Evolutionary conservation across 2,888 invertebrate genomes (phyloP).

Genomic region (Ceriagrion tenellum): DNA sequence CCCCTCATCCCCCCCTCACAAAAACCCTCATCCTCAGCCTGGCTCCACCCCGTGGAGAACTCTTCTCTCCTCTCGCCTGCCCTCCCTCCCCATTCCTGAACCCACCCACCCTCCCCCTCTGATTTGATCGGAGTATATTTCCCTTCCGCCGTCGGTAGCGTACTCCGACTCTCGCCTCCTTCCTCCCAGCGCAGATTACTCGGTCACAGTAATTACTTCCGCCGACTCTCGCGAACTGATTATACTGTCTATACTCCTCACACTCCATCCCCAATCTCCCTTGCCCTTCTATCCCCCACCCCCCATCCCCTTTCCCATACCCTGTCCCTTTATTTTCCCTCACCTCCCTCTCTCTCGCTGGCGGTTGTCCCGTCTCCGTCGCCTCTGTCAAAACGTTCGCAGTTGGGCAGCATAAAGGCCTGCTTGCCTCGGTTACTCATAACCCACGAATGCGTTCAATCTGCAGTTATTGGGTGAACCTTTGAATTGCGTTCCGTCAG

Average conservation of each 20-base stretch:
- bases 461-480: no score
- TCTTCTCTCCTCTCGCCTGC: neutral
- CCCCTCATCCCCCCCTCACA: neutral
- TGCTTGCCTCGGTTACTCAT: neutral
- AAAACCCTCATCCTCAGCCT: no score
- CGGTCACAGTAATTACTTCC: constrained; percentile 5
- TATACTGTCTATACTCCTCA: neutral
- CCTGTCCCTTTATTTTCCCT: neutral
- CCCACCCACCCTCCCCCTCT: neutral
- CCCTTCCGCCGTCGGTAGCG: neutral
- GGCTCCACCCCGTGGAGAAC: neutral
- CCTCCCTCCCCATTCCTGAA: neutral
- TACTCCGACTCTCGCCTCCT: neutral
- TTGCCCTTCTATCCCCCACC: neutral
- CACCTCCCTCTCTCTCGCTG: neutral
- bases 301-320: neutral
- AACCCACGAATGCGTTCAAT: neutral
- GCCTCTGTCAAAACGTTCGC: neutral
- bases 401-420: neutral
- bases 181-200: neutral
- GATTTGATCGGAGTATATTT: constrained; percentile 18
- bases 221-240: neutral
- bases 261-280: neutral
- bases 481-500: no score
- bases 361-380: no score